Base-by-base conservation (phyloP, 2,888 invertebrate species). In the Ptilodon capucinus region DNA sequence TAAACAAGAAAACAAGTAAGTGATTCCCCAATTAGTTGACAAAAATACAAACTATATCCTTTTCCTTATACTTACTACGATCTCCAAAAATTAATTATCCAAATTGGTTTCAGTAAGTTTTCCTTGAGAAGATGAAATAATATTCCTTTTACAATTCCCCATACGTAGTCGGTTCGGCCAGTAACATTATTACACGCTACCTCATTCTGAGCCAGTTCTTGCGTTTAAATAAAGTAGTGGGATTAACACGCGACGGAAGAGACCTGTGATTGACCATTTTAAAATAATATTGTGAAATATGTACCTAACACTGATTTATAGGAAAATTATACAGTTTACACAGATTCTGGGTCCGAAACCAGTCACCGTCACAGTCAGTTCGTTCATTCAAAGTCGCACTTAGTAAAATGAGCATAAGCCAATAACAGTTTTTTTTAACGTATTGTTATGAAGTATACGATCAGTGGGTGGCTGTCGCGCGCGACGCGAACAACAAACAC, bases 131-230 rank as follows among this genome's bases (percentile, higher is more conserved):
- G 36, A 18, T 9, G 11, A 11, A 11, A 36, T 8, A 19, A 7
- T 19, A 11, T 16, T 17, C 21, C 1, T 21, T 8, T 39, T 18
- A 39, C n/a, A 21, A 21, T 39, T n/a, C 21, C 21, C 39, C 3
- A 13, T 13, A 28, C 14, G 14, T 32, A 2, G 40, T 17, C 21
- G 23, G 41, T n/a, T 28, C 32, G 19, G 30, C 48, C 54, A 53
- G 54, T 62, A 60, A 60, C 46, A 51, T 56, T 50, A 46, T 60
- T 48, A 55, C 40, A 56, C 50, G 46, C 45, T 49, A 55, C 36
- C 44, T 52, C 46, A 51, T 54, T 48, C 46, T 25, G 41, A 44
- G 28, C 43, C 35, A 39, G 18, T 41, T 9, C 38, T 44, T 32
- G 53, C 47, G 49, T 49, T 44, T 46, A 60, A 60, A 57, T 54